Base-by-base conservation (phyloP, 2,797 vertebrate species). In the Tolypeutes matacus region DNA sequence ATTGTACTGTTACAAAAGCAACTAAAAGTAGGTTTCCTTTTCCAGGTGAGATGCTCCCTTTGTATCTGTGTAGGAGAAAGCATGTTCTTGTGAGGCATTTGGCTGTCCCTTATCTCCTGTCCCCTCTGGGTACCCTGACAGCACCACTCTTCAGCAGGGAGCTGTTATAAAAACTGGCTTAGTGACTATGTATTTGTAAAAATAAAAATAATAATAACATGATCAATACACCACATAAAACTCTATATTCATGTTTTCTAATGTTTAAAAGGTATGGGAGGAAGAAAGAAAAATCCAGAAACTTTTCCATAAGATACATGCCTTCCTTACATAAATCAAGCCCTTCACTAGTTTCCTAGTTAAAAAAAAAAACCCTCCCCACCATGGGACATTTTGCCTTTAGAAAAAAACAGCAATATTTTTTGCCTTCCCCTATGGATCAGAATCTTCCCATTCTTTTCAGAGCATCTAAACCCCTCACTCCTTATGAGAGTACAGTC, bases 321-420 rank as follows among this genome's bases (percentile, higher is more conserved):
- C 46, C n/a, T 78, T 65, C 42, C 29, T 90, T 73, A 39, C 12
- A 75, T 39, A 46, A 29, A 76, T 53, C n/a, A 12, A 84, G 46
- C 3, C 29, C 64, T 92, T 84, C 18, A 31, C 29, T 70, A n/a
- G 49, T 53, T 94, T 15, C 80, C 75, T 92, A 85, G 76, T n/a
- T 58, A 95, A 69, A 93, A 73, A 76, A 64, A 95, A 69, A 93
- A 73, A 76, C 62, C 1, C 5, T 23, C 93, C n/a, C 49, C 17
- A 60, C 17, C 36, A n/a, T 4, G 36, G 5, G 2, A 67, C 58
- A 65, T 20, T 34, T 82, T 77, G 67, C 46, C 31, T 81, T 89
- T 58, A 18, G 46, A 90, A 75, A 56, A 51, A 77, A 58, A 64
- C 31, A 75, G 64, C 29, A 34, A 49, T 39, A 77, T 25, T 39